Conservation (phyloP, 1,140 invertebrate genomes). For the Drosophila lowei region DNA sequence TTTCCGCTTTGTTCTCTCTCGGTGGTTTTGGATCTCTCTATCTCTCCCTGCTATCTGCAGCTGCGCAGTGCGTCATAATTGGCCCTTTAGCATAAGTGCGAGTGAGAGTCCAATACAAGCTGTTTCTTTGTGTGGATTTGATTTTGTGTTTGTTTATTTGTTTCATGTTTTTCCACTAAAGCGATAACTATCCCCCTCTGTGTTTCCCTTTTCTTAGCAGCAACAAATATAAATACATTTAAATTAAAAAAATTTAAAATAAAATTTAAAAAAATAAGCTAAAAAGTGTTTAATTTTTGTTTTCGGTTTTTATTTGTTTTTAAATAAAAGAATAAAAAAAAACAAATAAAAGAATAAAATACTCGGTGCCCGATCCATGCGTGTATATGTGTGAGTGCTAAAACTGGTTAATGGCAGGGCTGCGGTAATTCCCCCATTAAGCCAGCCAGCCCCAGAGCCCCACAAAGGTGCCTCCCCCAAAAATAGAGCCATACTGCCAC, state of each 20-base stretch:
- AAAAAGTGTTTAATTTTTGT: constrained; percentile 19
- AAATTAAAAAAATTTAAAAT: constrained; percentile 19
- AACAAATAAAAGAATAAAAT: constrained; percentile 39
- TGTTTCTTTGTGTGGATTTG: constrained; percentile 22
- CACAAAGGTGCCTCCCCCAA: not conserved
- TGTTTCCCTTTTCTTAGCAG: constrained; percentile 10
- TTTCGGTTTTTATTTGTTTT: constrained; percentile 33
- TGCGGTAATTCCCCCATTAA: constrained; percentile 27
- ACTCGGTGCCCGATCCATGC: constrained; percentile 46
- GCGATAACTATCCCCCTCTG: constrained; percentile 11
- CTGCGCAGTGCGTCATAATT: constrained; percentile 12
- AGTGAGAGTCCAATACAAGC: constrained; percentile 21
- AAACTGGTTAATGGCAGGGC: constrained; percentile 53
- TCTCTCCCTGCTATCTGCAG: constrained; percentile 17
- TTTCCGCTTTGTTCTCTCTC: constrained; percentile 1
- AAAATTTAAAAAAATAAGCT: constrained; percentile 12
- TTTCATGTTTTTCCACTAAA: constrained; percentile 13
- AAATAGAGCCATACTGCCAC: constrained; percentile 22
- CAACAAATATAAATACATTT: constrained; percentile 13
- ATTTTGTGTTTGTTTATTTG: constrained; percentile 32
- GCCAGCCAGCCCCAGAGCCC: constrained; percentile 2
- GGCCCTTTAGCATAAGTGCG: constrained; percentile 3
- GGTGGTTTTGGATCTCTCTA: not conserved
- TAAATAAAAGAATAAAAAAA: constrained; percentile 9
- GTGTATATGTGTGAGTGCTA: constrained; percentile 31